Evolutionary conservation across 2,888 invertebrate species (phyloP).

Genomic region (Synergus laeviventris): DNA sequence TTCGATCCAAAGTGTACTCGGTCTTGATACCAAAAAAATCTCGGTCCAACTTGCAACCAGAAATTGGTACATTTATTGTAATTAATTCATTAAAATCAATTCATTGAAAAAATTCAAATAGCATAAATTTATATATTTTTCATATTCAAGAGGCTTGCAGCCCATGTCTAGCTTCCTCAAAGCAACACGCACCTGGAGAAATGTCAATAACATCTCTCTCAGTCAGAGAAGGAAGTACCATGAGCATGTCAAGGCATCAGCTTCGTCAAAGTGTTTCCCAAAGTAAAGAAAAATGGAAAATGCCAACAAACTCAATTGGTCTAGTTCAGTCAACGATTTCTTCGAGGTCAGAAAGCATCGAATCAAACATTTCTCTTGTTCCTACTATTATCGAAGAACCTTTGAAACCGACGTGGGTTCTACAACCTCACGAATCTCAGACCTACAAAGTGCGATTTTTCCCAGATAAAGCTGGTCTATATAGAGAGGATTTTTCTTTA

Average conservation of each 20-base stretch:
- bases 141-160: neutral
- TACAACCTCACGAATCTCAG: conserved; percentile 61
- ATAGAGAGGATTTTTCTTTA: conserved; percentile 58
- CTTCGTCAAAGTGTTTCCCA: neutral
- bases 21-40: conserved; percentile 44
- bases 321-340: neutral
- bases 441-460: conserved; percentile 61
- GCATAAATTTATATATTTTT: neutral
- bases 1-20: conserved; percentile 49
- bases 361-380: neutral
- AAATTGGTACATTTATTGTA: conserved; percentile 15
- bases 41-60: neutral
- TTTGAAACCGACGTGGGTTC: conserved; percentile 59
- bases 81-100: neutral
- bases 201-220: neutral
- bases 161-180: neutral
- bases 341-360: neutral
- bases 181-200: neutral
- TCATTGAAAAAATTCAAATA: neutral
- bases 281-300: conserved; percentile 2
- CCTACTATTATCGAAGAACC: conserved; percentile 49
- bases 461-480: conserved; percentile 59
- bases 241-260: neutral
- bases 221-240: neutral
- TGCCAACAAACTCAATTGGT: neutral